phyloP scores from a whole-genome alignment of 2,888 invertebrate genomes.

The Agonopterix arenella region DNA sequence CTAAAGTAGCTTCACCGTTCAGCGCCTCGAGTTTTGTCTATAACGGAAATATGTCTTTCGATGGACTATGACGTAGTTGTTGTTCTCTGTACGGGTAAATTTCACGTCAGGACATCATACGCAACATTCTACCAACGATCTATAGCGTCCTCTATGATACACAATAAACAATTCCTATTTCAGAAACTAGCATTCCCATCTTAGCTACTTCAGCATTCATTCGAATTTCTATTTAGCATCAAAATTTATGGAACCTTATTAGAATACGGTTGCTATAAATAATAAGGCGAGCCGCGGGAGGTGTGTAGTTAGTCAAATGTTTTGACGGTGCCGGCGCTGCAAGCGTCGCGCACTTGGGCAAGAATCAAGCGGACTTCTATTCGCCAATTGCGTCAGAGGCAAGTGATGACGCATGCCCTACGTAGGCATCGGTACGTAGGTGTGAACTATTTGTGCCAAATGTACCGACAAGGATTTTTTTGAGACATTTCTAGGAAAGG shows the following conservation, averaged over 20 bases:
- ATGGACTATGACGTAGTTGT: no score
- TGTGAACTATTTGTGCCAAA: conserved; percentile 19
- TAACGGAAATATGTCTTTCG: no score
- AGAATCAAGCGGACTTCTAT: conserved; percentile 12
- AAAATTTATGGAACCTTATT: neutral
- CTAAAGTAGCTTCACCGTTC: no score
- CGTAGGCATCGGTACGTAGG: conserved; percentile 17
- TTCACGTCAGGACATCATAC: no score
- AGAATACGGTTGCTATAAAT: neutral
- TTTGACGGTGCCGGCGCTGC: conserved; percentile 15
- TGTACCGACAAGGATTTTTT: conserved; percentile 15
- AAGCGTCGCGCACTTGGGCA: conserved; percentile 19
- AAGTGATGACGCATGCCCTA: conserved; percentile 29
- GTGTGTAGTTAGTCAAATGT: conserved; percentile 21
- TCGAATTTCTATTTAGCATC: neutral
- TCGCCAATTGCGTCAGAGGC: conserved; percentile 26
- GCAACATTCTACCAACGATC: no score
- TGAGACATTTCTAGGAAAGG: conserved; percentile 21
- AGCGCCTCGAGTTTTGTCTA: no score
- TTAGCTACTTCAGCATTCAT: conserved; percentile 13
- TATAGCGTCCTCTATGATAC: no score
- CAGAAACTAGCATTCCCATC: no score
- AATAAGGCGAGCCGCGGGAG: conserved; percentile 1
- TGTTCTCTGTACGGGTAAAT: no score
- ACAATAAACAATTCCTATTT: no score